Evolutionary conservation across 2,113 vertebrate species (phyloP), one percentile per base, ranked within the genome.

Genomic region (Suncus etruscus): DNA sequence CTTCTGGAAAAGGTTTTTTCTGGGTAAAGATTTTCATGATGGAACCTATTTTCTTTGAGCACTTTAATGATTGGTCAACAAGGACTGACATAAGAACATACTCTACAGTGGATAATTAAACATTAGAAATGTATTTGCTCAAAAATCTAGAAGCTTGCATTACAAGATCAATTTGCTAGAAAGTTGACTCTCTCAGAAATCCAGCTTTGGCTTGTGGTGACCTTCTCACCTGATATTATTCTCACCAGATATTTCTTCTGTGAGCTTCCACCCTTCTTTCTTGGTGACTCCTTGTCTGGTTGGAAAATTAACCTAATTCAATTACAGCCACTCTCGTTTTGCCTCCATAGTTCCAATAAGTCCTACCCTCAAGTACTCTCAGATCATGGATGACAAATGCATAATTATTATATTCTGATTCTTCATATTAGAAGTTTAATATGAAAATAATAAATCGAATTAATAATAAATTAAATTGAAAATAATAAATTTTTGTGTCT

Each of bases 401-500:
- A 68, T 29, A 58, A 72, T 11, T 89, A 74, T 29, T 75, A 6
- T 69, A 22, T 93, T 68, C 8, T 63, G 32, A 22, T 22, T 69
- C 73, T 90, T 90, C 7, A 48, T n/a, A 9, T 70, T 45, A 70
- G 86, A 63, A 92, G 24, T 61, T 7, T 86, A 54, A 3, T 84
- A 65, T 58, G 16, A 61, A 61, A 22, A 61, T 61, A 58, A 58
- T 58, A 51, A 51, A 51, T n/a, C n/a, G n/a, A n/a, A 68, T 27
- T 51, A 22, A 45, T 69, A 58, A 8, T 86, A 32, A 51, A 50
- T 91, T 93, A 65, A 89, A 86, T n/a, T n/a, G 39, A 39, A 39
- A 39, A 39, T 39, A 39, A 39, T 39, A 3, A 3, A 39, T 39
- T 39, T 39, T 39, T 39, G 39, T 39, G 39, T 39, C 39, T 39